Base-by-base conservation (phyloP, 1,140 invertebrate genomes). In the Oryctes rhinoceros region DNA sequence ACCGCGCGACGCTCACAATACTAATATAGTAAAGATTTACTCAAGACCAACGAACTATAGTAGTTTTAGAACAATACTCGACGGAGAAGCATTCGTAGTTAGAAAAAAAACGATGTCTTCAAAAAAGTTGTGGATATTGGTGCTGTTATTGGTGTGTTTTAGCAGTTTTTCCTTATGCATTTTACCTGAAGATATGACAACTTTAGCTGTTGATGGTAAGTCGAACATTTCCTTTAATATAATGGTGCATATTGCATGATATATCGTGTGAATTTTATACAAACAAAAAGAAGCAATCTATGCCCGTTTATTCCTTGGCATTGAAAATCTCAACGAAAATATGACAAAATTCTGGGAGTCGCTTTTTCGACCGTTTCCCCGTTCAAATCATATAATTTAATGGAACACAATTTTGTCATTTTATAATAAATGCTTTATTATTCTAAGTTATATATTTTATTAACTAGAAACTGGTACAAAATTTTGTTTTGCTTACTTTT, bases 111-210 rank as follows among this genome's bases (percentile, higher is more conserved):
- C 47, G 30, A 44, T 78, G 62, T 76, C 65, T 78, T 79, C n/a
- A 24, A 59, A 53, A 49, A 37, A 80, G 18, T 84, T 80, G 81
- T 86, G 86, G 86, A 86, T 87, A 84, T 77, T 86, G 74, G 87
- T 87, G 75, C 65, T 87, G 59, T 85, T 84, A 82, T 84, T 85
- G 1, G 79, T 87, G 10, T 87, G 84, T 82, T 82, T 85, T 39
- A 84, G 83, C 30, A 85, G 85, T 79, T 48, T 71, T n/a, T 80
- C 67, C 4, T 59, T 11, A 15, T 81, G 82, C 4, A 85, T 86
- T 37, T 39, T 86, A 35, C 82, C 83, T 6, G 85, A 86, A 78
- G 86, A 86, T 74, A 83, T 82, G 18, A 78, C 84, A 18, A 81
- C 53, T 7, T 35, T 71, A 37, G 65, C 65, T 35, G 65, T 71